Base-by-base conservation (phyloP, 2,797 vertebrate species). In the Esox lucius region DNA sequence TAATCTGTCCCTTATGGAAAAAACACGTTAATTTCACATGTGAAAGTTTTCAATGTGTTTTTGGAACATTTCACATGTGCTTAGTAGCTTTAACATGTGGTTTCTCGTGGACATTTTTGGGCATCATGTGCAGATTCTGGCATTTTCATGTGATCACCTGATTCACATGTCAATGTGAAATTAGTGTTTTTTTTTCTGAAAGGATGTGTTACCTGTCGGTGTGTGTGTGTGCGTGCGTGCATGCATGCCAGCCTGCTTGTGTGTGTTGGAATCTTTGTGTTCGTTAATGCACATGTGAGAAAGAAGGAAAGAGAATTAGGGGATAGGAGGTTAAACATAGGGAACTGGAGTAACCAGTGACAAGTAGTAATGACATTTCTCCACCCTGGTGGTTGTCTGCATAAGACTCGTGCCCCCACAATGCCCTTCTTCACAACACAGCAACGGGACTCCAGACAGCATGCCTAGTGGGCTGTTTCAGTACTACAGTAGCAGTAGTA, bases 191-290 rank as follows among this genome's bases (percentile, higher is more conserved):
- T 3, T 39, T 39, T 8, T 39, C 35, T 39, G 35, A 39, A 39
- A 39, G 35, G 5, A n/a, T 56, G 19, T 9, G n/a, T 56, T 19
- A 56, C 53, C 19, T 56, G 59, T 73, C n/a, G 73, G 71, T 48
- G 71, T 42, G 59, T 48, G 56, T 48, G 39, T 64, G 56, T 64
- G 53, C 49, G 68, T 70, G 74, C 70, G n/a, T n/a, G n/a, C n/a
- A n/a, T 53, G 49, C 17, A 67, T 42, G 26, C 62, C 24, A 64
- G 49, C 53, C 16, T 53, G 49, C 19, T 16, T 53, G 49, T 19
- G 13, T 51, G 49, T 53, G 15, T 53, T 53, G 35, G 59, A 51
- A 24, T 65, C 68, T 49, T 68, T 70, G 67, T 69, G 64, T 56
- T 49, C 31, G 24, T 53, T 33, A 42, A 56, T 72, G 71, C 39